phyloP scores from a whole-genome alignment of 1,140 invertebrate genomes.

The Pygmarrhopalites habei region DNA sequence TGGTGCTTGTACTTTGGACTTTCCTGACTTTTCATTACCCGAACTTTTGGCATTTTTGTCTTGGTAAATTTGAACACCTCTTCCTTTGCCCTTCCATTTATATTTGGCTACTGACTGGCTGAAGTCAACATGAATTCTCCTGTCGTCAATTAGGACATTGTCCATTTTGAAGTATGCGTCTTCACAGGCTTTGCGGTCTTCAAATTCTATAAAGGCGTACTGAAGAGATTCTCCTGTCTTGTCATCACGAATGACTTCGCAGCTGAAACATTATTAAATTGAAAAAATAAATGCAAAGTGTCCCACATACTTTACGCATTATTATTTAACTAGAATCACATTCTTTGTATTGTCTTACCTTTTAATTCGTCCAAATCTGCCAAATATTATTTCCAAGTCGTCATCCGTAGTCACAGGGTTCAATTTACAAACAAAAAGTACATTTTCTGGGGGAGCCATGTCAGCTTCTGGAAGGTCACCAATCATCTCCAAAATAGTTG shows the following conservation, averaged over 20 bases:
- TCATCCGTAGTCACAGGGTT: conserved; percentile 98
- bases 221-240: conserved; percentile 91
- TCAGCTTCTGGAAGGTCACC: conserved; percentile 96
- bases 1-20: background rate
- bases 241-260: conserved; percentile 94
- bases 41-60: conserved; percentile 6
- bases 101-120: conserved; percentile 95
- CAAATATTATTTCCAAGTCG: conserved; percentile 96
- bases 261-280: conserved; percentile 49
- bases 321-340: background rate
- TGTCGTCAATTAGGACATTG: conserved; percentile 97
- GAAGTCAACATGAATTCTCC: conserved; percentile 98
- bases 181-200: conserved; percentile 70
- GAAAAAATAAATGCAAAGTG: conserved; percentile 11
- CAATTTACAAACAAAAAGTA: conserved; percentile 98
- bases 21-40: background rate
- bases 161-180: conserved; percentile 99
- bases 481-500: conserved; percentile 97
- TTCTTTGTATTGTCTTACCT: conserved; percentile 47
- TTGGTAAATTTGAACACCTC: conserved; percentile 32
- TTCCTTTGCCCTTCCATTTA: conserved; percentile 72
- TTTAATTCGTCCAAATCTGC: conserved; percentile 87
- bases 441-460: conserved; percentile 96
- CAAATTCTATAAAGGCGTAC: conserved; percentile 99
- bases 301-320: conserved; percentile 17